Conservation (phyloP, 2,797 vertebrate species). For the Zalophus californianus region DNA sequence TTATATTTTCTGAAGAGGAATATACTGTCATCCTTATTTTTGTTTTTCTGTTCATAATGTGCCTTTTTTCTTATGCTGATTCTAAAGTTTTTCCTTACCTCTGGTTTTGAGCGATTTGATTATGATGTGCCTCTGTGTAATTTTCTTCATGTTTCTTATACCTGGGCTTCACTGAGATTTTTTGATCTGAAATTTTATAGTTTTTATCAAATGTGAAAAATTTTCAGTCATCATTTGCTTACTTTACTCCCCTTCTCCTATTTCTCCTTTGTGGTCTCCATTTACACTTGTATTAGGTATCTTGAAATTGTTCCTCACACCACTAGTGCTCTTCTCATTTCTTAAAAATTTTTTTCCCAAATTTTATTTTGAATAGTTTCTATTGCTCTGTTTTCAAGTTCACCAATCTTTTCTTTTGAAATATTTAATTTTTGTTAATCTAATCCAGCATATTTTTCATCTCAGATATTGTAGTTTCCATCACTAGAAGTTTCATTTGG, state of each 20-base stretch:
- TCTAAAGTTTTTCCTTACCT: neutral
- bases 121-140: neutral
- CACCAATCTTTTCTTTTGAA: neutral
- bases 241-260: neutral
- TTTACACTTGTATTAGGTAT: neutral
- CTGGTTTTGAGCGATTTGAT: neutral
- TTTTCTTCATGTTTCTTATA: slow-evolving; percentile 2
- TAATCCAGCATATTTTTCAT: neutral
- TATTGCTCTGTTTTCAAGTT: neutral
- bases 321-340: neutral
- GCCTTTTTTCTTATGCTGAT: neutral
- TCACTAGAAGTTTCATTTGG: neutral
- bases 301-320: neutral
- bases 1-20: neutral
- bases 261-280: neutral
- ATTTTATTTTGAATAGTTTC: neutral
- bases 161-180: neutral
- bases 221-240: neutral
- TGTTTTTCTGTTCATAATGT: neutral
- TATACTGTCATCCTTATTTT: neutral
- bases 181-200: neutral
- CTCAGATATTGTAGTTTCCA: neutral
- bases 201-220: neutral
- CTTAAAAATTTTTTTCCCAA: neutral
- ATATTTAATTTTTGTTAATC: neutral